Percentiles rank a stretch among this genome's conserved stretches.
phyloP scores from a whole-genome alignment of 2,888 invertebrate genomes.

The Leucania comma region DNA sequence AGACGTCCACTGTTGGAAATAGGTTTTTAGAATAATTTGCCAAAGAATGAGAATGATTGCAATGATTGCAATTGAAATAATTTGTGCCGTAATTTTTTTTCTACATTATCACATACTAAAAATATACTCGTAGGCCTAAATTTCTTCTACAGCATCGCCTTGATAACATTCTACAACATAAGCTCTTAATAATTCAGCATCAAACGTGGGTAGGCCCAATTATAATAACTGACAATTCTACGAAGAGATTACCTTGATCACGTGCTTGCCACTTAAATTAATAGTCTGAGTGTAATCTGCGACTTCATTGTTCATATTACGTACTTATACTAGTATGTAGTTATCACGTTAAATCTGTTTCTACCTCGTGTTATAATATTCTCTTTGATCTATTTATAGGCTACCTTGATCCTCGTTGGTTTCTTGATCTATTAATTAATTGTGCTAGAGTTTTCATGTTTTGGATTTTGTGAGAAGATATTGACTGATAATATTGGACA shows the following conservation, averaged over 20 bases:
- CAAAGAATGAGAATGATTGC: too few relatives aligned
- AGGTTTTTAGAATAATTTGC: too few relatives aligned
- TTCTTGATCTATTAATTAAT: neutral
- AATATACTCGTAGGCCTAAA: too few relatives aligned
- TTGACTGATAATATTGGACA: too few relatives aligned
- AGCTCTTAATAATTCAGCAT: conserved; percentile 40
- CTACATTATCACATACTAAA: too few relatives aligned
- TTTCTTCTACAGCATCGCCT: too few relatives aligned
- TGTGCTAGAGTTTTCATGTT: neutral
- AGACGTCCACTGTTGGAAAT: too few relatives aligned
- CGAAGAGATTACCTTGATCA: conserved; percentile 40
- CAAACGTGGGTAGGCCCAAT: conserved; percentile 16
- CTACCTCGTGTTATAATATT: neutral
- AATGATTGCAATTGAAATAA: too few relatives aligned
- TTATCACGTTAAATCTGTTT: conserved; percentile 3
- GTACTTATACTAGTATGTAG: conserved; percentile 21
- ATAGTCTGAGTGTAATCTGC: conserved; percentile 34
- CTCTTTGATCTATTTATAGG: neutral
- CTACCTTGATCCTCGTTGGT: neutral
- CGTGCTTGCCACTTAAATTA: conserved; percentile 29
- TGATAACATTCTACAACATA: conserved; percentile 5
- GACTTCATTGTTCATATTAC: conserved; percentile 39
- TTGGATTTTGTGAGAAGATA: too few relatives aligned
- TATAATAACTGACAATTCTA: conserved; percentile 32
- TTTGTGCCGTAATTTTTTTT: too few relatives aligned